Evolutionary conservation across 2,113 vertebrate species (phyloP).

Genomic region (Ciconia boyciana): DNA sequence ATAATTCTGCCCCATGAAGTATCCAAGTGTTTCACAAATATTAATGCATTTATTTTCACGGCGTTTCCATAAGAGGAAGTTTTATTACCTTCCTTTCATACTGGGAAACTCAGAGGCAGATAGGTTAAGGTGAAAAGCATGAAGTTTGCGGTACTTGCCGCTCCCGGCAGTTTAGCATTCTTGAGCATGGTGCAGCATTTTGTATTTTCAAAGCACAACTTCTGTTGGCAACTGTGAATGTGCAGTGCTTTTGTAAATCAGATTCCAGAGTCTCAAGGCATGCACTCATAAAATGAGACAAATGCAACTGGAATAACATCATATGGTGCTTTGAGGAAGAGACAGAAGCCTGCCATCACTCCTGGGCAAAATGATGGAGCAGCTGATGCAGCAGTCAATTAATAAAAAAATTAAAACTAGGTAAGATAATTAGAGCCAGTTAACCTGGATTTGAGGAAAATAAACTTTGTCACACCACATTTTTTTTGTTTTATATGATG

Average conservation of each 20-base stretch:
- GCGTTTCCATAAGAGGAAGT: background rate
- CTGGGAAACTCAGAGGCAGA: background rate
- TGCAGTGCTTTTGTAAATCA: background rate
- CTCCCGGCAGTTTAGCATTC: background rate
- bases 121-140: background rate
- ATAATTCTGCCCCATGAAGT: background rate
- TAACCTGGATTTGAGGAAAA: background rate
- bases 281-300: background rate
- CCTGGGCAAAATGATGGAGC: background rate
- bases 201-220: background rate
- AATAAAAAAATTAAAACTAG: background rate
- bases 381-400: background rate
- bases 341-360: background rate
- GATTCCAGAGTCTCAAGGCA: background rate
- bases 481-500: background rate
- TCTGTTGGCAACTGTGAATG: background rate
- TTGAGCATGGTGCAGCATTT: background rate
- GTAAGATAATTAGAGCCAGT: background rate
- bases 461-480: background rate
- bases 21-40: background rate
- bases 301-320: background rate
- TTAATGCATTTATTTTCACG: background rate
- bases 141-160: background rate
- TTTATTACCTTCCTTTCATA: background rate
- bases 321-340: background rate